Base-by-base conservation (phyloP, 2,888 invertebrate species). In the Drosophila melanosoma region DNA sequence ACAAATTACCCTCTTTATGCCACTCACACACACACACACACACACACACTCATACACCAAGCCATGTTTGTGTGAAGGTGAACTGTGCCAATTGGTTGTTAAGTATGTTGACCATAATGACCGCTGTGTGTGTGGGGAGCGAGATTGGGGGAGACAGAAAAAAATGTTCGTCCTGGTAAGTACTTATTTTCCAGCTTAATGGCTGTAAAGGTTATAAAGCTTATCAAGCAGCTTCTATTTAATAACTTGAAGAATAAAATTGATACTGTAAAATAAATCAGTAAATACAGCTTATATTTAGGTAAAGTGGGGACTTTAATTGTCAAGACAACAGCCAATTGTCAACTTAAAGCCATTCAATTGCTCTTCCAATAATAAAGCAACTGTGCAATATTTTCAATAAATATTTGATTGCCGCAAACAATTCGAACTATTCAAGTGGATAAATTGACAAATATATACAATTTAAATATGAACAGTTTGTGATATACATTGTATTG, bases 1-100 rank as follows among this genome's bases (percentile, higher is more conserved):
- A 65, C 66, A 66, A 62, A 74, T 62, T 36, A 54, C 29, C 32
- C 52, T 80, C 60, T 68, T 49, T 51, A 32, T 32, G 29, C 40
- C 15, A 1, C 7, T 7, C 45, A 45, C 45, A 11, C 35, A 15
- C 15, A 35, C 36, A 36, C 38, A 40, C 8, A 40, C 26, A 23
- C 23, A 23, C 10, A 10, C 8, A 40, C 35, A 36, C 35, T n/a
- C n/a, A 36, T 40, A 4, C 11, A 36, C 17, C 6, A 26, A 36
- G 33, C 35, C 17, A 52, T 68, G 38, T 36, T 5, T 60, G 35
- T 64, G 60, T 56, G 42, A 54, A 49, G 57, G 36, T 35, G 49
- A 48, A 40, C 45, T 54, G 57, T 32, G 32, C 15, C 57, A 57
- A 67, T 36, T 67, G 67, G 67, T 45, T 49, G 53, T 58, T 60